phyloP scores from a whole-genome alignment of 1,140 invertebrate species.

The Drosophila seguyi region DNA sequence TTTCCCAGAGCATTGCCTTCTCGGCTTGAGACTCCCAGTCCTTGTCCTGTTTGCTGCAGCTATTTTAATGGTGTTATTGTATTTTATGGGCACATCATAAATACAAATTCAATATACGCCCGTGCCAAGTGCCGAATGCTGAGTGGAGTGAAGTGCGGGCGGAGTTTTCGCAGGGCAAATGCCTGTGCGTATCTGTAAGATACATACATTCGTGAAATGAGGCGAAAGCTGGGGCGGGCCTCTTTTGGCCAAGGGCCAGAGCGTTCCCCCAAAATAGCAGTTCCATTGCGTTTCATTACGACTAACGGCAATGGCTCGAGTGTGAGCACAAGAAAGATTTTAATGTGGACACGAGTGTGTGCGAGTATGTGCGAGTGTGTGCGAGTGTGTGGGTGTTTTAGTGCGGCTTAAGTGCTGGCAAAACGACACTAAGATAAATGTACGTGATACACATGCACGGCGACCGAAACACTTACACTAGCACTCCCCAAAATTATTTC shows the following conservation, averaged over 20 bases:
- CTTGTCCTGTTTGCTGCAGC: constrained; percentile 49
- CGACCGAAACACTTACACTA: constrained; percentile 25
- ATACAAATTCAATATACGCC: constrained; percentile 80
- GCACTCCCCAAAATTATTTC: constrained; percentile 5
- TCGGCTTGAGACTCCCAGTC: background rate
- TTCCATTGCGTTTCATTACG: constrained; percentile 81
- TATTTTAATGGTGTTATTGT: constrained; percentile 81
- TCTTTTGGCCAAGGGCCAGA: constrained; percentile 47
- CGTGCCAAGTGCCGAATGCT: constrained; percentile 40
- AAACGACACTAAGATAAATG: constrained; percentile 83
- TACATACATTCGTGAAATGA: constrained; percentile 51
- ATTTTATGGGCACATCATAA: constrained; percentile 81
- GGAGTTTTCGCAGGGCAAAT: constrained; percentile 14
- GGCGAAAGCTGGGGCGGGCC: constrained; percentile 9
- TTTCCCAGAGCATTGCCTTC: constrained; percentile 7
- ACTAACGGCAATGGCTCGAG: constrained; percentile 67
- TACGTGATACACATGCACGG: constrained; percentile 65
- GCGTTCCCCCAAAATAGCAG: constrained; percentile 52
- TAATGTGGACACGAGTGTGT: constrained; percentile 32
- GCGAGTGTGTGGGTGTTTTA: constrained; percentile 56
- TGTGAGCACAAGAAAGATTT: constrained; percentile 54
- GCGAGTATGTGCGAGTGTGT: background rate
- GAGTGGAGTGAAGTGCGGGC: background rate
- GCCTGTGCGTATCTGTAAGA: constrained; percentile 36
- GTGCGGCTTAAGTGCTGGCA: constrained; percentile 78